These are phyloP conservation scores for Acyrthosiphon pisum DNA, from an alignment of 1,140 invertebrate genomes.

Conservation along the genomic window DNA sequence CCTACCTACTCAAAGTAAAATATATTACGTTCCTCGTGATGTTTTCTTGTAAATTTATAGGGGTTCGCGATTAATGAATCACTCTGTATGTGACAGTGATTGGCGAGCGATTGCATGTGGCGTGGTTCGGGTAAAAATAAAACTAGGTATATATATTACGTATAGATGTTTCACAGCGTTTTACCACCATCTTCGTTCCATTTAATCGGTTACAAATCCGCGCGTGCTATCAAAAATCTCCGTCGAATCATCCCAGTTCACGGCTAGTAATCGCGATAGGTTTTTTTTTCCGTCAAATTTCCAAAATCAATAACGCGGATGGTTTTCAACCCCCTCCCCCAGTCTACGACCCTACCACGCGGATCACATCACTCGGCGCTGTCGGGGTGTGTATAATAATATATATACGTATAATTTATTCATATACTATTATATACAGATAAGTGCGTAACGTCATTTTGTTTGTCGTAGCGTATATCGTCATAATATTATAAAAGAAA, in stretches of 20 bases:
- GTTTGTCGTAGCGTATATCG: background rate
- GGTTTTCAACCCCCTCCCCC: background rate
- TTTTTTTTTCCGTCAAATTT: background rate
- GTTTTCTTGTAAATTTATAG: background rate
- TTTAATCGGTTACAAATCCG: constrained; percentile 38
- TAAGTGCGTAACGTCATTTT: background rate
- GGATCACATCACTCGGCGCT: background rate
- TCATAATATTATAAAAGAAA: background rate
- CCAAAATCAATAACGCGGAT: background rate
- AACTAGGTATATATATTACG: background rate
- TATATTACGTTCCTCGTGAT: background rate
- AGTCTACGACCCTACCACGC: background rate
- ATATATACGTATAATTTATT: background rate
- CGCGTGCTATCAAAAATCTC: constrained; percentile 18
- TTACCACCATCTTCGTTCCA: background rate
- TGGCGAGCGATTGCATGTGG: background rate
- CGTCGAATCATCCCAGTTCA: background rate
- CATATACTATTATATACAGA: background rate
- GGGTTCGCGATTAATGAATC: background rate
- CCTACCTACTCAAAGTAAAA: background rate
- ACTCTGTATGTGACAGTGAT: background rate
- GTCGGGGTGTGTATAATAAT: background rate
- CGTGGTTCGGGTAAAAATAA: background rate
- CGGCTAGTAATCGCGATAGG: background rate
- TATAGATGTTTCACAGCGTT: background rate